Base-by-base conservation (phyloP, 2,888 invertebrate species). In the Cephus pygmeus region DNA sequence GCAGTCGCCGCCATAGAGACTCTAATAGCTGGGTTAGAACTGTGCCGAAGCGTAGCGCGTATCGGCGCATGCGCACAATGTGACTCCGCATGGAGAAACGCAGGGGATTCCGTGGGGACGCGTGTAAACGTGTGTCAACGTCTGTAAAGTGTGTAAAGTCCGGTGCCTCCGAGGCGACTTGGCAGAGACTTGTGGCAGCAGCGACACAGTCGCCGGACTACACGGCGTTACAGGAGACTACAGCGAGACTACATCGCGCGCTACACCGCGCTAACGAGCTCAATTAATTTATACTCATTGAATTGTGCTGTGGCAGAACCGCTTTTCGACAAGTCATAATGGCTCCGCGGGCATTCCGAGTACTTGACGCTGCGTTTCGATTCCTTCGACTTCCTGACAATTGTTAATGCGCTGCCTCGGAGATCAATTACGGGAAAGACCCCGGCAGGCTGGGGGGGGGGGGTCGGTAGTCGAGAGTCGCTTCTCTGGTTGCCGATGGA, bases 231-330 rank as follows among this genome's bases (percentile, higher is more conserved):
- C 73, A 34, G 73, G n/a, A 30, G 73, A 23, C 73, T 34, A 30
- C 15, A 34, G 69, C 69, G 73, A 75, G 75, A 73, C 78, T 31
- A 71, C 31, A 12, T 31, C 71, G 31, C 12, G 34, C 69, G 75
- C 71, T 36, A 69, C 71, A 69, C 75, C 73, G 4, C 76, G 71
- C 85, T 88, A 88, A 88, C 87, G 86, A 88, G 85, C 85, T 86
- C 85, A 87, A 88, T 88, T 87, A 88, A 88, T 87, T 88, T 87
- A 85, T 86, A 82, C 82, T 84, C 85, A 83, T 85, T 85, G 85
- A 85, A 86, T 86, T 82, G 81, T 81, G 81, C 82, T 80, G 77
- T 81, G 82, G 81, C 82, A 81, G 82, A 85, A 85, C 84, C 78
- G 81, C 86, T 86, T 86, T 86, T 86, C 83, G 84, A 84, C 82